Conservation (phyloP, 2,113 vertebrate species). For the Gymnocephalus cernua region DNA sequence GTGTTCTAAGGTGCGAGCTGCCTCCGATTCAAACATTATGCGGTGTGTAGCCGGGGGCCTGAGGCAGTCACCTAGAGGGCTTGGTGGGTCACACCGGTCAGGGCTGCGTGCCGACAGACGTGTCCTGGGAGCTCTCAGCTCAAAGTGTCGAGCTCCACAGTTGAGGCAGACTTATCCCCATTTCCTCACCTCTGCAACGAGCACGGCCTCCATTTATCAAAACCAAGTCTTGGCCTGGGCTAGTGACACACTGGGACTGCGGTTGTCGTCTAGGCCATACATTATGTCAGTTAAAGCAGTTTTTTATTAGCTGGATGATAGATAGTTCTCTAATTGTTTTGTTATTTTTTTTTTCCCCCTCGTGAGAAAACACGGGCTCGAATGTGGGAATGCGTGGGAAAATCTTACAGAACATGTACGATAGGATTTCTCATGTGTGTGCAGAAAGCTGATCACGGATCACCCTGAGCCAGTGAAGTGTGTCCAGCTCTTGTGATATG, state of each 20-base stretch:
- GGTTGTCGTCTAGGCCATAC: conserved; percentile 77
- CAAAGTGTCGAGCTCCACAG: conserved; percentile 32
- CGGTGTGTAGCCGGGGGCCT: not conserved
- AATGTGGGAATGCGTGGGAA: conserved; percentile 62
- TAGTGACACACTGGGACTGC: conserved; percentile 68
- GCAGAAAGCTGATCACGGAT: conserved; percentile 31
- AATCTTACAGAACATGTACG: conserved; percentile 27
- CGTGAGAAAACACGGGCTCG: conserved; percentile 42
- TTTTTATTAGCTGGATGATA: conserved; percentile 78
- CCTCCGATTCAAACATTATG: not conserved
- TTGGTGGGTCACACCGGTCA: not conserved
- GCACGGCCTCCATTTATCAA: conserved; percentile 76
- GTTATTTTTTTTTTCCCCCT: conserved; percentile 40
- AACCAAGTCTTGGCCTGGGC: conserved; percentile 48
- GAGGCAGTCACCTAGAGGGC: conserved; percentile 20
- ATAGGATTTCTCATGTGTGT: conserved; percentile 27
- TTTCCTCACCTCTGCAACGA: conserved; percentile 42
- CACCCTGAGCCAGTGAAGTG: conserved; percentile 32
- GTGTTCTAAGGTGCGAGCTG: not conserved
- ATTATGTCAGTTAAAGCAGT: conserved; percentile 73
- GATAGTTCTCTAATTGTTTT: conserved; percentile 74
- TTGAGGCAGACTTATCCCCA: conserved; percentile 26
- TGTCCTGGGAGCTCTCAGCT: conserved; percentile 36
- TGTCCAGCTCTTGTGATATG: not conserved
- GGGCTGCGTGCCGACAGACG: conserved; percentile 16